Evolutionary conservation across 2,888 invertebrate genomes (phyloP).

Genomic region (Ernsta delagoae): DNA sequence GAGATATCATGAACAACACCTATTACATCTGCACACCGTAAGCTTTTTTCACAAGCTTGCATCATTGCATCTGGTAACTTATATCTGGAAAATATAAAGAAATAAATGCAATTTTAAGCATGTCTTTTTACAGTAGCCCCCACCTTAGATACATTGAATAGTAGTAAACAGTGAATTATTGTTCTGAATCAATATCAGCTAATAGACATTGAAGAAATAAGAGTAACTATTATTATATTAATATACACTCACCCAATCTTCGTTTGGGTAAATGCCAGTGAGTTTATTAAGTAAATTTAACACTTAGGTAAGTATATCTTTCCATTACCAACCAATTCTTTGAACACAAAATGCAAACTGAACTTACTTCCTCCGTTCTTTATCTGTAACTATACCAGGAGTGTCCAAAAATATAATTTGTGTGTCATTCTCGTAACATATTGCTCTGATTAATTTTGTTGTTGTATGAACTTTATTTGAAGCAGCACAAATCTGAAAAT

Average conservation of each 20-base stretch:
- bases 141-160: too few relatives aligned
- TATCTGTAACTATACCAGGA: slow-evolving; percentile 92
- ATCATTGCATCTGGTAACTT: slow-evolving; percentile 74
- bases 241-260: too few relatives aligned
- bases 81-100: slow-evolving; percentile 58
- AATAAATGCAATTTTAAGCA: slow-evolving; percentile 8
- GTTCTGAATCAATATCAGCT: too few relatives aligned
- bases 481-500: slow-evolving; percentile 92
- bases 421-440: slow-evolving; percentile 89
- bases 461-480: slow-evolving; percentile 98
- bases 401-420: slow-evolving; percentile 97
- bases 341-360: background rate
- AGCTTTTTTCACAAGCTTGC: slow-evolving; percentile 83
- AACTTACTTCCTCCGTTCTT: slow-evolving; percentile 88
- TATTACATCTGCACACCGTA: slow-evolving; percentile 90
- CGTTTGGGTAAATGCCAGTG: too few relatives aligned
- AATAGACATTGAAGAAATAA: too few relatives aligned
- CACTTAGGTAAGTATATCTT: too few relatives aligned
- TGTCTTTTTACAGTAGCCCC: too few relatives aligned
- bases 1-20: slow-evolving; percentile 95
- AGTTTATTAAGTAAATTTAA: too few relatives aligned
- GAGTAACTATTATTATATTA: too few relatives aligned
- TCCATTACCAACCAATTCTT: too few relatives aligned
- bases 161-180: too few relatives aligned
- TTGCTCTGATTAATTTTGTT: slow-evolving; percentile 88